Evolutionary conservation across 2,113 vertebrate species (phyloP).

Genomic region (Pungitius pungitius): DNA sequence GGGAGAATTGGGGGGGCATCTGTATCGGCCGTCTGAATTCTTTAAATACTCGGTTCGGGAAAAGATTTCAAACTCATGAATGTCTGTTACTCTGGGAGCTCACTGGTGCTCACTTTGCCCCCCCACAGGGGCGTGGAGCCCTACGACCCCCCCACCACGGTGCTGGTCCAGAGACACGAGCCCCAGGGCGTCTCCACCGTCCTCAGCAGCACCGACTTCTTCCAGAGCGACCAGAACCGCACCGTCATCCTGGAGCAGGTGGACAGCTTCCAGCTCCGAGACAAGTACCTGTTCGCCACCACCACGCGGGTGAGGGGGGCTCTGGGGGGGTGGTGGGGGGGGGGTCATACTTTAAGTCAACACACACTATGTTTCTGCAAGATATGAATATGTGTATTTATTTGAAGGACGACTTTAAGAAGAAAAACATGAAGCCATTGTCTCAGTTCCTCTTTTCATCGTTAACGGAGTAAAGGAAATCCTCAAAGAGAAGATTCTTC

Average conservation of each 20-base stretch:
- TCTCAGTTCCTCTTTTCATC: too few relatives aligned
- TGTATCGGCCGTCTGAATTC: too few relatives aligned
- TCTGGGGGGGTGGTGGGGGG: not conserved
- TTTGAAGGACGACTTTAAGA: too few relatives aligned
- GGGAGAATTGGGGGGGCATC: too few relatives aligned
- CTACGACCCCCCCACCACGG: conserved; percentile 86
- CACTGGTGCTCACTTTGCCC: not conserved
- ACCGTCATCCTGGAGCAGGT: conserved; percentile 89
- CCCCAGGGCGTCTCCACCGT: conserved; percentile 89
- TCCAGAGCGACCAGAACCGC: conserved; percentile 90
- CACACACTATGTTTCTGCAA: too few relatives aligned
- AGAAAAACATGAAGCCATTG: too few relatives aligned
- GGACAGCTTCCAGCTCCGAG: conserved; percentile 93
- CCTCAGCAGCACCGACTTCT: conserved; percentile 94
- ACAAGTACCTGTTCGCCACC: conserved; percentile 98
- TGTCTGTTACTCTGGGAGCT: not conserved
- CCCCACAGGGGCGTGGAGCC: conserved; percentile 89
- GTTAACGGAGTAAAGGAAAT: too few relatives aligned
- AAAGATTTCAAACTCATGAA: too few relatives aligned
- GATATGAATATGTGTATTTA: too few relatives aligned
- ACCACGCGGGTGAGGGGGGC: conserved; percentile 86
- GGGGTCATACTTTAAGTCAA: not conserved
- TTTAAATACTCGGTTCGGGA: too few relatives aligned
- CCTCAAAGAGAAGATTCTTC: too few relatives aligned
- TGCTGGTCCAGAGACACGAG: conserved; percentile 93